Evolutionary conservation across 2,888 invertebrate species (phyloP).

Genomic region (Branchellion lobata): DNA sequence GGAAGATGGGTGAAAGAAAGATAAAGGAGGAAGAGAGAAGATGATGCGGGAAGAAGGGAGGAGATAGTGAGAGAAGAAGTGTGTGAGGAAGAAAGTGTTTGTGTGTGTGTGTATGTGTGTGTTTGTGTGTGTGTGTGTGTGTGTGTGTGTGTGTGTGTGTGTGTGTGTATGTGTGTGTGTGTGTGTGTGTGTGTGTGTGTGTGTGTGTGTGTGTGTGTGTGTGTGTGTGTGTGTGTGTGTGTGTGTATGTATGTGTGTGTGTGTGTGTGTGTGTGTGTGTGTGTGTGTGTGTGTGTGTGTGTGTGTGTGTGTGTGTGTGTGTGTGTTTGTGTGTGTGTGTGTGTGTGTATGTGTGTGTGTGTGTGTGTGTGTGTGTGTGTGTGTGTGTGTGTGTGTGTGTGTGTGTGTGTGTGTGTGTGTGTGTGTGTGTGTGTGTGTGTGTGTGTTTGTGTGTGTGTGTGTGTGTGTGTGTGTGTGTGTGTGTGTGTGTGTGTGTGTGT

Average conservation of each 20-base stretch:
- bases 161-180: slow-evolving; percentile 45
- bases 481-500: slow-evolving; percentile 16
- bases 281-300: slow-evolving; percentile 45
- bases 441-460: neutral
- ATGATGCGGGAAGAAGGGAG: neutral
- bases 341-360: slow-evolving; percentile 39
- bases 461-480: slow-evolving; percentile 37
- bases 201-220: slow-evolving; percentile 45
- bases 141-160: slow-evolving; percentile 43
- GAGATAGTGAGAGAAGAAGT: neutral
- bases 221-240: slow-evolving; percentile 38
- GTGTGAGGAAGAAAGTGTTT: neutral
- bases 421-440: slow-evolving; percentile 39
- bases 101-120: neutral
- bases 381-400: neutral
- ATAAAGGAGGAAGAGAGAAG: neutral
- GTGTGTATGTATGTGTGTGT: slow-evolving; percentile 45
- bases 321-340: neutral
- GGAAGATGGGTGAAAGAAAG: neutral
- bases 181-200: slow-evolving; percentile 42
- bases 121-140: slow-evolving; percentile 11
- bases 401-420: slow-evolving; percentile 12
- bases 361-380: slow-evolving; percentile 14
- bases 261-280: slow-evolving; percentile 44
- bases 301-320: slow-evolving; percentile 40